phyloP scores from a whole-genome alignment of 92 coral and sea anemone species.

The Porites rus region DNA sequence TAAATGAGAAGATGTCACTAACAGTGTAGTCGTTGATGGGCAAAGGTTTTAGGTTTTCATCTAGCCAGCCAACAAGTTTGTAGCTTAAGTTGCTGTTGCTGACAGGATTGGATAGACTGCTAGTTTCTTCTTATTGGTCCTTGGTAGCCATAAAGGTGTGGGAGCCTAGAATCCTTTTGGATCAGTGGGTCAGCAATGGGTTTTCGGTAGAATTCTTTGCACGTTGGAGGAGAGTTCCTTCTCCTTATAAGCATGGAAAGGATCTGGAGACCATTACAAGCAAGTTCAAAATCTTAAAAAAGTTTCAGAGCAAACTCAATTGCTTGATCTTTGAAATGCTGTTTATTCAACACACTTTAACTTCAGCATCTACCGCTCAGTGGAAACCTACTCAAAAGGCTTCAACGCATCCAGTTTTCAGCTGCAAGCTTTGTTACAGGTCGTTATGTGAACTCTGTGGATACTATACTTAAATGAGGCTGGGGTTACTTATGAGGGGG shows the following conservation, averaged over 20 bases:
- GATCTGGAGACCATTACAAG: too few relatives aligned
- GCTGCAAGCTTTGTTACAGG: too few relatives aligned
- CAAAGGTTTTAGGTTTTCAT: background rate
- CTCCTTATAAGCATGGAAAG: slow-evolving; percentile 22
- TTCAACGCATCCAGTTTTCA: too few relatives aligned
- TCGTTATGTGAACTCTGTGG: too few relatives aligned
- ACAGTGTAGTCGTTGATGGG: background rate
- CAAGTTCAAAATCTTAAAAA: too few relatives aligned
- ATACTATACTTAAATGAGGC: too few relatives aligned
- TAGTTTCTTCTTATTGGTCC: slow-evolving; percentile 35
- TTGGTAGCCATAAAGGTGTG: slow-evolving; percentile 52
- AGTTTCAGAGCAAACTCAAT: too few relatives aligned
- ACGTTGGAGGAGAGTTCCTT: slow-evolving; percentile 16
- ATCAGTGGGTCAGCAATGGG: slow-evolving; percentile 40
- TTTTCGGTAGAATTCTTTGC: slow-evolving; percentile 26
- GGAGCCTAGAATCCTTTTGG: slow-evolving; percentile 55
- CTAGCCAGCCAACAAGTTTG: slow-evolving; percentile 1
- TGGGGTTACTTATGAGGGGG: too few relatives aligned
- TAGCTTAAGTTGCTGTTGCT: slow-evolving; percentile 34
- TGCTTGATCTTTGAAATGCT: too few relatives aligned
- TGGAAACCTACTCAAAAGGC: too few relatives aligned
- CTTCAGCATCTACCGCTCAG: too few relatives aligned
- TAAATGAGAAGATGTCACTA: slow-evolving; percentile 15
- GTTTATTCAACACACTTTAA: too few relatives aligned
- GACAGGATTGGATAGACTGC: slow-evolving; percentile 48